Evolutionary conservation across 2,113 vertebrate species (phyloP).

Genomic region (Coptodon bakossiorum): DNA sequence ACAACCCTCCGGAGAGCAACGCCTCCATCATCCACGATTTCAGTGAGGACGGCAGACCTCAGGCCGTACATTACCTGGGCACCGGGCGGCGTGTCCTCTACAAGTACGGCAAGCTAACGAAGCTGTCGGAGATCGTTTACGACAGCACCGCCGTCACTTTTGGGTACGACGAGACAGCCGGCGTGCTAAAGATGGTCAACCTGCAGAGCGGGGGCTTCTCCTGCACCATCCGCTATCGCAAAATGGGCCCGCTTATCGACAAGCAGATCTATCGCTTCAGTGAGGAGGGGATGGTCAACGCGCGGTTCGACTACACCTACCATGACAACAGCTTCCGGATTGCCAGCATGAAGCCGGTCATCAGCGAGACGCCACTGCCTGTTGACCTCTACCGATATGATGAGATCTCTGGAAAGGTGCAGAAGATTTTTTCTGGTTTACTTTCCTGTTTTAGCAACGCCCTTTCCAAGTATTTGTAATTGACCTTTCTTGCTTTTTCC

Average conservation of each 20-base stretch:
- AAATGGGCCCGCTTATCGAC: conserved; percentile 93
- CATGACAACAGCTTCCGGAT: conserved; percentile 98
- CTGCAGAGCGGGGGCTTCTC: conserved; percentile 96
- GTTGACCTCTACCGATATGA: conserved; percentile 97
- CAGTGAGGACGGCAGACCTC: conserved; percentile 88
- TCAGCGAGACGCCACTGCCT: conserved; percentile 94
- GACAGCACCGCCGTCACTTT: conserved; percentile 95
- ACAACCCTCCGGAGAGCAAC: conserved; percentile 95
- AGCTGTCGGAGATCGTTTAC: conserved; percentile 91
- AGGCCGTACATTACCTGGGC: conserved; percentile 85
- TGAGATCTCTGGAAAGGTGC: conserved; percentile 94
- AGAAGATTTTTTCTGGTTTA: background rate
- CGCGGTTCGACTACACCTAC: conserved; percentile 96
- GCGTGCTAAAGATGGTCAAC: conserved; percentile 96
- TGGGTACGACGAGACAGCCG: conserved; percentile 92
- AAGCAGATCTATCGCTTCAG: conserved; percentile 98
- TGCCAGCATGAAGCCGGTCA: conserved; percentile 96
- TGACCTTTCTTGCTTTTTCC: background rate
- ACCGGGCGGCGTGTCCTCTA: conserved; percentile 95
- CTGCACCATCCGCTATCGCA: conserved; percentile 94
- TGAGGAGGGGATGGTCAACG: conserved; percentile 98
- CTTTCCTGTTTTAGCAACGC: background rate
- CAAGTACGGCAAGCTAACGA: conserved; percentile 95
- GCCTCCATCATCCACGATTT: conserved; percentile 96
- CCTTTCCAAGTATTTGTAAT: background rate